A percentile compares a stretch with the other conserved stretches of the same genome.
These are phyloP conservation scores for Agrypnia vestita DNA, from an alignment of 1,140 invertebrate species.

Conservation along the genomic window DNA sequence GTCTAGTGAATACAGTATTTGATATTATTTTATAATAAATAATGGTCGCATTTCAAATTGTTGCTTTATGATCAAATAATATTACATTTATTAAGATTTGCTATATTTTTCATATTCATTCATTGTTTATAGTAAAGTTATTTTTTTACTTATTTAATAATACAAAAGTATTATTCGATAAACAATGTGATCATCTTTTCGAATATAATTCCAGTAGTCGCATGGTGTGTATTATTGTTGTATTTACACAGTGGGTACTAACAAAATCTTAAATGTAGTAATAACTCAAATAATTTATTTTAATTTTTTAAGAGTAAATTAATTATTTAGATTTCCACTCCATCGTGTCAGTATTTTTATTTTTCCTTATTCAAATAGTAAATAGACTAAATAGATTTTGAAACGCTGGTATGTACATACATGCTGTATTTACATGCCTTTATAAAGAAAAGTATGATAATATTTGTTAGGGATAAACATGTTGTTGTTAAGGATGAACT, in stretches of 20 bases:
- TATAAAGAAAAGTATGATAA: too few species aligned
- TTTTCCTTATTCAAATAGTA: neutral
- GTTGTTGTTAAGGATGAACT: too few species aligned
- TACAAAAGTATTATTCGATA: neutral
- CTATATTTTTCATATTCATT: too few species aligned
- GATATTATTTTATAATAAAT: neutral
- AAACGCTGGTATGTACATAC: neutral
- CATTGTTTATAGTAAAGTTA: too few species aligned
- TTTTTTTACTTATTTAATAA: too few species aligned
- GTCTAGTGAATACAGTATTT: constrained; percentile 1
- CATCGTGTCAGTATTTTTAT: neutral
- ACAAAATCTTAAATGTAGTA: neutral
- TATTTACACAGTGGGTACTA: neutral
- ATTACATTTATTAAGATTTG: too few species aligned
- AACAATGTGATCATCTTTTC: neutral
- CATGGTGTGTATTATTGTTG: neutral
- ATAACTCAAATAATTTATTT: neutral
- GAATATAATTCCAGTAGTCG: constrained; percentile 8
- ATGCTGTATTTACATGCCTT: neutral
- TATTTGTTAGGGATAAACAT: too few species aligned
- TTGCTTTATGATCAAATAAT: neutral
- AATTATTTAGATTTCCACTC: neutral
- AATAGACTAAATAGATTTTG: neutral
- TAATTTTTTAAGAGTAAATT: neutral
- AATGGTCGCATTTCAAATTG: neutral